Conservation (phyloP, 2,888 invertebrate species). For the Lissonota sp. region DNA sequence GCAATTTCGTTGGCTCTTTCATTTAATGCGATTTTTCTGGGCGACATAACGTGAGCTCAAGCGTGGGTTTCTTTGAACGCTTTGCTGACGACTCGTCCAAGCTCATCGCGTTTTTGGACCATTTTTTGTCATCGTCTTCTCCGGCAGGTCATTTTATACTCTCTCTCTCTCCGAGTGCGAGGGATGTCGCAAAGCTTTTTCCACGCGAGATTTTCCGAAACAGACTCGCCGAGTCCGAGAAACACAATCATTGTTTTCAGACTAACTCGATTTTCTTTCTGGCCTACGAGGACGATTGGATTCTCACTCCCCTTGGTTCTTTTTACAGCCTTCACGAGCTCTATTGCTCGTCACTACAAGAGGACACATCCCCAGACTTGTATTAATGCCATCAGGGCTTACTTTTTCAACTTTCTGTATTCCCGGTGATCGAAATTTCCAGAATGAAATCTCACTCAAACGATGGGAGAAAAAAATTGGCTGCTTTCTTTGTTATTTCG, state of each 20-base stretch:
- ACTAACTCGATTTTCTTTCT: conserved; percentile 68
- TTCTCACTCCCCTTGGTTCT: conserved; percentile 15
- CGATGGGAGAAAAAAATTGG: background rate
- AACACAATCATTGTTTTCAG: conserved; percentile 67
- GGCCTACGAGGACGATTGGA: conserved; percentile 63
- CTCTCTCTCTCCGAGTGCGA: conserved; percentile 21
- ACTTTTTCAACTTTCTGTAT: background rate
- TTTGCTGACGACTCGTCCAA: conserved; percentile 5
- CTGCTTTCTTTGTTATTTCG: background rate
- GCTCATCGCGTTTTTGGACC: background rate
- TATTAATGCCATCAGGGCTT: background rate
- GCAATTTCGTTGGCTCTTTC: conserved; percentile 3
- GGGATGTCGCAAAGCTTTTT: too few relatives aligned
- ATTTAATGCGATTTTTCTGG: conserved; percentile 28
- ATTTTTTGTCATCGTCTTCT: conserved; percentile 1
- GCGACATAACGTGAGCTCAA: background rate
- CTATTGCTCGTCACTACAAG: background rate
- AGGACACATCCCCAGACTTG: too few relatives aligned
- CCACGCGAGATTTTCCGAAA: too few relatives aligned
- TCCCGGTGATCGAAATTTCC: background rate
- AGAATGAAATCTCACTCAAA: background rate
- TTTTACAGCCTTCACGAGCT: background rate
- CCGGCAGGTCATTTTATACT: conserved; percentile 12
- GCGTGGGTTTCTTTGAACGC: background rate
- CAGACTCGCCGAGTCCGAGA: conserved; percentile 1